Evolutionary conservation across 2,888 invertebrate species (phyloP).

Genomic region (Archips crataeganus): DNA sequence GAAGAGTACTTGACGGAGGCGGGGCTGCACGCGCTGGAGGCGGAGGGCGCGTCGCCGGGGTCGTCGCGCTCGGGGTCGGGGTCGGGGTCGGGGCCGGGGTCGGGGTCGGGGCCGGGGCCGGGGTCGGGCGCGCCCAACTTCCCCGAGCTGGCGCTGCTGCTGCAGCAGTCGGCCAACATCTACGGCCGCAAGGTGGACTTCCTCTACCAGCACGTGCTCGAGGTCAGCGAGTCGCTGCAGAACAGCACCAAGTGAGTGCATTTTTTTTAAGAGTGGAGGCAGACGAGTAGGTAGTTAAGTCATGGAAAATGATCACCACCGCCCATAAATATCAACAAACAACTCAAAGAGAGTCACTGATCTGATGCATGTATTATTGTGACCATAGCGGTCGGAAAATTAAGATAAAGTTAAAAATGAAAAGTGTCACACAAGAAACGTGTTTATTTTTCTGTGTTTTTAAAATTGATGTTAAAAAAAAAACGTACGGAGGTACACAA

Average conservation of each 20-base stretch:
- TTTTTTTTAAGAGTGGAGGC: no score
- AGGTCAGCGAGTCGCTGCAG: slow-evolving; percentile 68
- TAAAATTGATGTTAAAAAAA: no score
- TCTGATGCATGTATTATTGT: no score
- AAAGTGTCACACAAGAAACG: no score
- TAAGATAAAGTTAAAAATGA: no score
- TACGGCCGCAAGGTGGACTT: slow-evolving; percentile 91
- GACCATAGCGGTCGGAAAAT: no score
- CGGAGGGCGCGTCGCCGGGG: slow-evolving; percentile 24
- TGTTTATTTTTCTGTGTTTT: no score
- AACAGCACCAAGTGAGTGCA: slow-evolving; percentile 56
- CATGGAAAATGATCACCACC: no score
- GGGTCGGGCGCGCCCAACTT: slow-evolving; percentile 84
- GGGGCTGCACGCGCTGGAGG: slow-evolving; percentile 45
- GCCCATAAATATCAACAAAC: no score
- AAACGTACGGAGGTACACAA: no score
- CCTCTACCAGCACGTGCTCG: slow-evolving; percentile 75
- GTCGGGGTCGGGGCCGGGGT: slow-evolving; percentile 17
- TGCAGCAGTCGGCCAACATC: slow-evolving; percentile 90
- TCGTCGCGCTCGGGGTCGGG: not conserved
- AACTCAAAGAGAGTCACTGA: no score
- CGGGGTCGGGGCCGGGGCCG: slow-evolving; percentile 6
- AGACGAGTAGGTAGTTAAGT: no score
- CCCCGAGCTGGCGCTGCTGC: slow-evolving; percentile 90
- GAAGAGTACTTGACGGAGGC: slow-evolving; percentile 83